Conservation (phyloP, 2,888 invertebrate genomes). For the Gastrophysa polygoni region DNA sequence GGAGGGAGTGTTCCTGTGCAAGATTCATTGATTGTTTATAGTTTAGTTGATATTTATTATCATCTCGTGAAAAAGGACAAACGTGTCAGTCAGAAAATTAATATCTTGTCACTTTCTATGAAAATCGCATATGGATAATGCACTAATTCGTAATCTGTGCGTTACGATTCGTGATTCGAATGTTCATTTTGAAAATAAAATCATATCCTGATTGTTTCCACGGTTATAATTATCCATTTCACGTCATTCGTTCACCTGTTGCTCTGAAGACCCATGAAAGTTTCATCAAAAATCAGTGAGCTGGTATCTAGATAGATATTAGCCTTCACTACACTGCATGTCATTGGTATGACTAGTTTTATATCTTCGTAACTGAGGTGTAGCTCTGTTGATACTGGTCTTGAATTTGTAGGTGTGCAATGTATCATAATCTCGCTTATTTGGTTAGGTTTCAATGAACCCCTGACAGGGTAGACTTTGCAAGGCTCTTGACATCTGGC, state of each 20-base stretch:
- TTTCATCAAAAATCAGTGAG: constrained; percentile 62
- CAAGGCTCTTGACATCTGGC: constrained; percentile 60
- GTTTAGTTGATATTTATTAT: too few relatives aligned
- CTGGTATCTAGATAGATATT: constrained; percentile 61
- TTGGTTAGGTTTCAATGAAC: constrained; percentile 60
- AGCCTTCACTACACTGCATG: constrained; percentile 59
- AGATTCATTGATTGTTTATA: too few relatives aligned
- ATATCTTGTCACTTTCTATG: too few relatives aligned
- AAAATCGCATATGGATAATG: too few relatives aligned
- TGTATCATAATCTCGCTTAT: constrained; percentile 60
- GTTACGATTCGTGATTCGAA: too few relatives aligned
- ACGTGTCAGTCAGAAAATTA: too few relatives aligned
- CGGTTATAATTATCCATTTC: too few relatives aligned
- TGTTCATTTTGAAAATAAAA: too few relatives aligned
- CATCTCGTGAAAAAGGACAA: too few relatives aligned
- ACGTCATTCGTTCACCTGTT: neutral
- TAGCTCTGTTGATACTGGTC: constrained; percentile 12
- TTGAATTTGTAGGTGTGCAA: constrained; percentile 58
- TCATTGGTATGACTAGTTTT: constrained; percentile 15
- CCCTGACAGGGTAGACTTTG: constrained; percentile 61
- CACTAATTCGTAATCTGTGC: too few relatives aligned
- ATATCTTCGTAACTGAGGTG: constrained; percentile 20
- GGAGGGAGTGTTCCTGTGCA: too few relatives aligned
- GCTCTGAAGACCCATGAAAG: constrained; percentile 64
- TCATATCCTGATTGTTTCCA: too few relatives aligned